Evolutionary conservation across 2,888 invertebrate genomes (phyloP).

Genomic region (Hirtodrosophila cameraria): DNA sequence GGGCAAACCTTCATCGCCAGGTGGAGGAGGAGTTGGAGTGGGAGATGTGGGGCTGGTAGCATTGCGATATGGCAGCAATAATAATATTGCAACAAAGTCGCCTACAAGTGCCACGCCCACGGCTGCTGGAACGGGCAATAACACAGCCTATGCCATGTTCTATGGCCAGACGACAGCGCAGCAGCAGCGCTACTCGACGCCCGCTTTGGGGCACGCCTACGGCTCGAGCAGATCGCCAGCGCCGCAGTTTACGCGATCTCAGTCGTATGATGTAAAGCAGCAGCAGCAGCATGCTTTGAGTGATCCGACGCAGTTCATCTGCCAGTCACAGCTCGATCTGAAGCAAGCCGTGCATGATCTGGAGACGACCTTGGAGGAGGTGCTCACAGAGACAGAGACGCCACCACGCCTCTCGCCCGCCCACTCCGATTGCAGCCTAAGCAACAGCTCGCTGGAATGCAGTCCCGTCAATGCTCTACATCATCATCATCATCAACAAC

Average conservation of each 20-base stretch:
- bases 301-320: slow-evolving; percentile 75
- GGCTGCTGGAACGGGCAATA: slow-evolving; percentile 15
- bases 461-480: slow-evolving; percentile 55
- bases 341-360: slow-evolving; percentile 83
- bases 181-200: slow-evolving; percentile 79
- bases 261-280: slow-evolving; percentile 81
- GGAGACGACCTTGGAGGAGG: slow-evolving; percentile 82
- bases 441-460: slow-evolving; percentile 69
- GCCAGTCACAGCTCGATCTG: slow-evolving; percentile 83
- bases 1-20: slow-evolving; percentile 62
- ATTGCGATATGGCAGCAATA: slow-evolving; percentile 82
- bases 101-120: slow-evolving; percentile 58
- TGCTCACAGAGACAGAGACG: slow-evolving; percentile 36
- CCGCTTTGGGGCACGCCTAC: slow-evolving; percentile 72
- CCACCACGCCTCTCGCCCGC: slow-evolving; percentile 81
- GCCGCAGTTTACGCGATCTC: slow-evolving; percentile 80
- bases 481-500: too few species aligned
- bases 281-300: slow-evolving; percentile 71
- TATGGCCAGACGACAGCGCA: slow-evolving; percentile 48
- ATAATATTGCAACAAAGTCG: slow-evolving; percentile 74
- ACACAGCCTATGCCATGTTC: slow-evolving; percentile 62
- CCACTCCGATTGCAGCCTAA: slow-evolving; percentile 83
- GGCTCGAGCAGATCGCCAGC: slow-evolving; percentile 50
- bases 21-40: too few species aligned
- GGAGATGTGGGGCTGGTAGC: too few species aligned